Evolutionary conservation across 2,797 vertebrate species (phyloP).

Genomic region (Crypturellus tataupa): DNA sequence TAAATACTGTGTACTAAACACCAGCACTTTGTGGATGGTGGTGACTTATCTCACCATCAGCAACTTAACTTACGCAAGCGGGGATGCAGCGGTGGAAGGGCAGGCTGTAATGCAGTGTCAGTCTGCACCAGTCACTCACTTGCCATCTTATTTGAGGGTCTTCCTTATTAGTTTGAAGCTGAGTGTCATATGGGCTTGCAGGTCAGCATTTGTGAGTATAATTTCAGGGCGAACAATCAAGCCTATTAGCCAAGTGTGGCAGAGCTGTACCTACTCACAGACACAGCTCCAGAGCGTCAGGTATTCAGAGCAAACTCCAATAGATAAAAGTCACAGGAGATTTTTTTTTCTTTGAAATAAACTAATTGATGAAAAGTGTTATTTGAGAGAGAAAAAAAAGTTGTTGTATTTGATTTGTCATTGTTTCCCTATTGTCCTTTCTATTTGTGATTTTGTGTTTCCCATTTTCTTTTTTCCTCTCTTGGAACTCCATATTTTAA

Average conservation of each 20-base stretch:
- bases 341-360: neutral
- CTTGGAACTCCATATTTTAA: neutral
- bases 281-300: neutral
- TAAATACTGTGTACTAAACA: slow-evolving; percentile 48
- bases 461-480: neutral
- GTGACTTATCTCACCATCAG: neutral
- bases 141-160: neutral
- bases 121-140: neutral
- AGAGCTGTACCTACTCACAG: neutral
- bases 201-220: neutral
- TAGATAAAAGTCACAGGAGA: slow-evolving; percentile 25
- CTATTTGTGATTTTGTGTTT: neutral
- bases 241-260: neutral
- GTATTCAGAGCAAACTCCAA: neutral
- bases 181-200: neutral
- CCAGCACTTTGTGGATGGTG: neutral
- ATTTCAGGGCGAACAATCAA: neutral
- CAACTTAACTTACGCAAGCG: rapidly evolving
- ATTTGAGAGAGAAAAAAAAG: neutral
- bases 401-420: neutral
- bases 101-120: rapidly evolving
- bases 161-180: neutral
- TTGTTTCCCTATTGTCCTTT: neutral
- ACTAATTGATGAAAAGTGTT: neutral
- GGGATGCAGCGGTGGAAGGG: neutral